Evolutionary conservation across 1,140 invertebrate genomes (phyloP).

Genomic region (Habropoda laboriosa): DNA sequence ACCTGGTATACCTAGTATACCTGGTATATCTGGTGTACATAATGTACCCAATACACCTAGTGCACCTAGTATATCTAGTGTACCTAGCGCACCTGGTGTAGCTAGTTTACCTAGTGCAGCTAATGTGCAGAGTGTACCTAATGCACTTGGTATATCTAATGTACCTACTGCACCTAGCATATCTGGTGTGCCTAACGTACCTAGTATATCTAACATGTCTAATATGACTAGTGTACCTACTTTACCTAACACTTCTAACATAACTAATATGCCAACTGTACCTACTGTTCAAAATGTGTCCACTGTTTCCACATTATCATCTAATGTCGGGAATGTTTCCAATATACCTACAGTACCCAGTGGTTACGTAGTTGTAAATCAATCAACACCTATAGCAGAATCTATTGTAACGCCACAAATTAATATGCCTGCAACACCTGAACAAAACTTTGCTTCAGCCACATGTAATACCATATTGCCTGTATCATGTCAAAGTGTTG

Average conservation of each 20-base stretch:
- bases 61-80: slow-evolving; percentile 63
- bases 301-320: slow-evolving; percentile 52
- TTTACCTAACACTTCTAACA: slow-evolving; percentile 66
- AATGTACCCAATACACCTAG: slow-evolving; percentile 57
- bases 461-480: slow-evolving; percentile 65
- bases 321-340: slow-evolving; percentile 85
- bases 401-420: slow-evolving; percentile 57
- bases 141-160: background rate
- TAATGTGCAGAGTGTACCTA: slow-evolving; percentile 52
- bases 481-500: slow-evolving; percentile 50
- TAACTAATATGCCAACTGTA: slow-evolving; percentile 53
- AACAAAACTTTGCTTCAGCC: slow-evolving; percentile 61
- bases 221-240: slow-evolving; percentile 61
- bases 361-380: slow-evolving; percentile 62
- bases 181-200: slow-evolving; percentile 65
- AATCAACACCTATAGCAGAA: slow-evolving; percentile 59
- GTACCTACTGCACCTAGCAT: background rate
- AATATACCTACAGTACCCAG: slow-evolving; percentile 77
- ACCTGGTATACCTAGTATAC: slow-evolving; percentile 30
- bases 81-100: slow-evolving; percentile 44
- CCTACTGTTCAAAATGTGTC: slow-evolving; percentile 65
- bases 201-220: slow-evolving; percentile 55
- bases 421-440: slow-evolving; percentile 61
- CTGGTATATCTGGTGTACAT: slow-evolving; percentile 57
- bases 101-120: slow-evolving; percentile 53